Conservation (phyloP, 2,888 invertebrate species). For the Carpatolechia fugitivella region DNA sequence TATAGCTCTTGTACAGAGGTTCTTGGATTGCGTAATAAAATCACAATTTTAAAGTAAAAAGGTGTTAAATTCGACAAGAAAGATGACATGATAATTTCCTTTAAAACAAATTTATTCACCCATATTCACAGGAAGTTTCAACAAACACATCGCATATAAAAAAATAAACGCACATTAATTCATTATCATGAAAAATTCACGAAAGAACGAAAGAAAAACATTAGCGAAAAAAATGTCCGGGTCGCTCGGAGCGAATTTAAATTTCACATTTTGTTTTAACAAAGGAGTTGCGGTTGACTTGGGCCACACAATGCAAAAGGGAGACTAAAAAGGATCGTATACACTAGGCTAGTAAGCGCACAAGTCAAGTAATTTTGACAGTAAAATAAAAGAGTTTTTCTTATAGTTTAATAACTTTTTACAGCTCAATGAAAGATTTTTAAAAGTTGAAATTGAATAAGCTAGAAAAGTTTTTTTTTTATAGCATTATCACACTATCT, state of each 20-base stretch:
- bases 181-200: not conserved
- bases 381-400: not conserved
- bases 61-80: too few species aligned
- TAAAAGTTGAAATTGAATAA: too few species aligned
- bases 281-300: conserved; percentile 15
- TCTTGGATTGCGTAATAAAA: too few species aligned
- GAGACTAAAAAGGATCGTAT: too few species aligned
- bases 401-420: not conserved
- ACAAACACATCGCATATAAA: not conserved
- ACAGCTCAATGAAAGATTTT: too few species aligned
- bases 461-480: too few species aligned
- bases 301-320: too few species aligned
- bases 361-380: not conserved
- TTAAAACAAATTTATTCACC: not conserved
- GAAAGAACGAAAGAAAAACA: not conserved
- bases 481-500: too few species aligned
- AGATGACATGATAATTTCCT: too few species aligned
- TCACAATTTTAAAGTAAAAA: too few species aligned
- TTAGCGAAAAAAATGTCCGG: not conserved
- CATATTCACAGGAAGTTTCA: not conserved
- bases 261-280: conserved; percentile 12
- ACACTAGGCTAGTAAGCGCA: too few species aligned
- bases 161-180: not conserved
- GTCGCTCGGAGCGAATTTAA: conserved; percentile 10
- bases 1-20: too few species aligned